These are phyloP conservation scores for Plodia interpunctella DNA, from an alignment of 1,140 invertebrate species.

Conservation along the genomic window DNA sequence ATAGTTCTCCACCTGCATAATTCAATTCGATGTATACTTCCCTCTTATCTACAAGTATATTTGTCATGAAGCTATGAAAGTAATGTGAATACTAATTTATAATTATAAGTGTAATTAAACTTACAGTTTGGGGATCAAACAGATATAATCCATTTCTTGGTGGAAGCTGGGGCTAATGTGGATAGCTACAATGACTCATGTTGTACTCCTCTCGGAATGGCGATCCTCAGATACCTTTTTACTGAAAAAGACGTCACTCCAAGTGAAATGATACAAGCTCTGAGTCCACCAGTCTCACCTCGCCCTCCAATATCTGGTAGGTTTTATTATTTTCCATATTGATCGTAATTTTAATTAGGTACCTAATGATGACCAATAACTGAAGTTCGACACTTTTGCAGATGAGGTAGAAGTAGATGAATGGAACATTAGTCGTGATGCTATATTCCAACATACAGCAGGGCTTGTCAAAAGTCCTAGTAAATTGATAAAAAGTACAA, in stretches of 20 bases:
- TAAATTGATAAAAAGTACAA: constrained; percentile 29
- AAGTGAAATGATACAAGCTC: constrained; percentile 53
- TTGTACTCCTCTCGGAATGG: constrained; percentile 67
- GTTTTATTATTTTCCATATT: constrained; percentile 10
- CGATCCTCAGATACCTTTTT: constrained; percentile 58
- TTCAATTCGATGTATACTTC: too few species aligned
- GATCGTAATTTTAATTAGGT: too few species aligned
- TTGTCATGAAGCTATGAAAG: too few species aligned
- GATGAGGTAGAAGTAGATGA: constrained; percentile 12
- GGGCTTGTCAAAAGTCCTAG: constrained; percentile 30
- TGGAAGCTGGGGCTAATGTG: constrained; percentile 68
- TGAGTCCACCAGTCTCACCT: constrained; percentile 32
- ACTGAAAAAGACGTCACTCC: constrained; percentile 45
- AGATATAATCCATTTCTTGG: constrained; percentile 54
- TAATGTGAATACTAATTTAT: background rate
- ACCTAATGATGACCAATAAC: too few species aligned
- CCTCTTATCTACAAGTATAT: too few species aligned
- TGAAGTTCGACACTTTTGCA: too few species aligned
- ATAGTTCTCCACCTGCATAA: too few species aligned
- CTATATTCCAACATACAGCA: background rate
- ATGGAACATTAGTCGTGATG: constrained; percentile 48
- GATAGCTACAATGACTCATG: constrained; percentile 74
- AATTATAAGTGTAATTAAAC: background rate
- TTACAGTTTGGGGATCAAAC: constrained; percentile 49
- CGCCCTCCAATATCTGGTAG: constrained; percentile 23